Evolutionary conservation across 2,113 vertebrate species (phyloP).

Genomic region (Sylvia atricapilla): DNA sequence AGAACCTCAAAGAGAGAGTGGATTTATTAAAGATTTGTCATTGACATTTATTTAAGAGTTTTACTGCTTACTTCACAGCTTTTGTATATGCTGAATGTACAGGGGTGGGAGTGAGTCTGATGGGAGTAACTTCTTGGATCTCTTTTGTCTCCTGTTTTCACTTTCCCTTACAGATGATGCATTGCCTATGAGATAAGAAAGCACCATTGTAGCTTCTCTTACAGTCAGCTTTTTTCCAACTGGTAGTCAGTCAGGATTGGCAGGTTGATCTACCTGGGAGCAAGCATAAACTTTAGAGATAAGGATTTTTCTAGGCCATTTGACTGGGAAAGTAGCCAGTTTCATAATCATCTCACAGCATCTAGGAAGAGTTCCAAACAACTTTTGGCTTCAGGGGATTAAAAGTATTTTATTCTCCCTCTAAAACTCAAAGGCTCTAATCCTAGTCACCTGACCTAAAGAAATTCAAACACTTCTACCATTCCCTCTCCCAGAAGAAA

Average conservation of each 20-base stretch:
- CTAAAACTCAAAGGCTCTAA: background rate
- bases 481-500: background rate
- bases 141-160: background rate
- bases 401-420: conserved; percentile 23
- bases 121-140: background rate
- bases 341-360: conserved; percentile 19
- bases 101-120: background rate
- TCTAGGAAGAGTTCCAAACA: conserved; percentile 41
- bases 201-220: background rate
- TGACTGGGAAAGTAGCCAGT: conserved; percentile 55
- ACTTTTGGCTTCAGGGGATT: conserved; percentile 37
- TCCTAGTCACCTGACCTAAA: conserved; percentile 1
- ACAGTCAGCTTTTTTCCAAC: conserved; percentile 26
- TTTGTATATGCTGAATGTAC: accelerated
- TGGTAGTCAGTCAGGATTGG: conserved; percentile 52
- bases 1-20: background rate
- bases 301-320: conserved; percentile 60
- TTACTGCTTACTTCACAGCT: background rate
- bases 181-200: background rate
- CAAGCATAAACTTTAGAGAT: conserved; percentile 25
- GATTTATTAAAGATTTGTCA: background rate
- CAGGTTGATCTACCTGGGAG: conserved; percentile 56
- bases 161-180: background rate
- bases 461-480: background rate
- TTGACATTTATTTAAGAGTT: background rate